phyloP scores from a whole-genome alignment of 2,888 invertebrate genomes.

The Nysson spinosus region DNA sequence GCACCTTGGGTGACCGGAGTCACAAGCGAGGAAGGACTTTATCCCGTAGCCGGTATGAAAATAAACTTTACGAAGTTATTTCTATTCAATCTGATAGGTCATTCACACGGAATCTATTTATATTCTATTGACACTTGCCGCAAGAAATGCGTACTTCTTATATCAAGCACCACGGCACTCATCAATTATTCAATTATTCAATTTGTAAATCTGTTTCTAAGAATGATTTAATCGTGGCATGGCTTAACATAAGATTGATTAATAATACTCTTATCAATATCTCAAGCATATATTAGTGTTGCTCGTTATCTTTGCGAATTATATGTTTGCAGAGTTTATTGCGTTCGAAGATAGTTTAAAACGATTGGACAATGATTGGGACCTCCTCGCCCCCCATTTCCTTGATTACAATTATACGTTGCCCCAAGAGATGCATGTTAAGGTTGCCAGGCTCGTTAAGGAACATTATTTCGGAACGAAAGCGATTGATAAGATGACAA shows the following conservation, averaged over 20 bases:
- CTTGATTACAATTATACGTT: constrained; percentile 82
- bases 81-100: too few species aligned
- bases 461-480: constrained; percentile 80
- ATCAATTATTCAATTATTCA: too few species aligned
- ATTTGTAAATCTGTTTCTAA: too few species aligned
- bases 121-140: too few species aligned
- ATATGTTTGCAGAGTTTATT: constrained; percentile 74
- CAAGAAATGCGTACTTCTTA: too few species aligned
- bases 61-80: too few species aligned
- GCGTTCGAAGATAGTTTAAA: constrained; percentile 77
- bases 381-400: constrained; percentile 81
- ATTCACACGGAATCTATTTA: too few species aligned
- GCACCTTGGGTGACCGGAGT: constrained; percentile 85
- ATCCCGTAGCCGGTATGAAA: constrained; percentile 82
- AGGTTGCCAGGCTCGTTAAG: constrained; percentile 79
- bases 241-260: too few species aligned
- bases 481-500: constrained; percentile 76
- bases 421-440: constrained; percentile 76
- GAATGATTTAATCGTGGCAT: too few species aligned
- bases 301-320: not conserved
- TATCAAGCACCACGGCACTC: too few species aligned
- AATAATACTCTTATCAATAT: too few species aligned
- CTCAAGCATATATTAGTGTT: not conserved
- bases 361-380: constrained; percentile 81
- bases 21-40: constrained; percentile 86